Base-by-base conservation (phyloP, 2,113 vertebrate genomes). In the Nesogale talazaci region DNA sequence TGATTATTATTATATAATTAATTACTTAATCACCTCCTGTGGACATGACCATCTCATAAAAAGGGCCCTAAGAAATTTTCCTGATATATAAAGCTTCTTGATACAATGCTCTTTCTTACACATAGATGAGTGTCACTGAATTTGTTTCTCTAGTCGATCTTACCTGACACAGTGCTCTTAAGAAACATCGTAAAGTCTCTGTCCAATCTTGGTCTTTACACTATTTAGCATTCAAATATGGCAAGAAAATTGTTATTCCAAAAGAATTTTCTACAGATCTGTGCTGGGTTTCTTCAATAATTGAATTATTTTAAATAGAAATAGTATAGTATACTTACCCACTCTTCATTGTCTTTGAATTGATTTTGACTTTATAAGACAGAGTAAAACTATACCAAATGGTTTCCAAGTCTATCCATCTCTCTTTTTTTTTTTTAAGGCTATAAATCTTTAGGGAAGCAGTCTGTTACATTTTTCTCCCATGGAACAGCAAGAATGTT, bases 251-350 rank as follows among this genome's bases (percentile, higher is more conserved):
- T 25, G 34, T 75, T 69, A 77, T 9, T 34, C 85, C 22, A 83
- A 57, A 90, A 63, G 2, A 61, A 86, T 59, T 88, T 90, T 80
- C 34, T 70, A 20, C 7, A 56, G 12, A 84, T 36, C 15, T 27
- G 1, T 61, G 89, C 88, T 92, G 31, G 31, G 31, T 81, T 56
- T 52, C 79, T 38, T 69, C 46, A 94, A 40, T 83, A 94, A 90
- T 20, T 78, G 10, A n/a, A 86, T 81, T 88, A 4, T 65, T 79
- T 90, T n/a, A 84, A 17, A 40, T 95, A 40, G 86, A 96, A 93
- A 46, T 78, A 89, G 42, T 77, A 0, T 12, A 74, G 9, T 69
- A 81, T 19, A 76, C 31, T 40, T 52, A 34, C 29, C 31, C 20
- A 70, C n/a, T 34, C 2, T 6, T 16, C n/a, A 70, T 34, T 70